These are phyloP conservation scores for Pipistrellus pygmaeus DNA, from an alignment of 2,797 vertebrate species.

Conservation along the genomic window DNA sequence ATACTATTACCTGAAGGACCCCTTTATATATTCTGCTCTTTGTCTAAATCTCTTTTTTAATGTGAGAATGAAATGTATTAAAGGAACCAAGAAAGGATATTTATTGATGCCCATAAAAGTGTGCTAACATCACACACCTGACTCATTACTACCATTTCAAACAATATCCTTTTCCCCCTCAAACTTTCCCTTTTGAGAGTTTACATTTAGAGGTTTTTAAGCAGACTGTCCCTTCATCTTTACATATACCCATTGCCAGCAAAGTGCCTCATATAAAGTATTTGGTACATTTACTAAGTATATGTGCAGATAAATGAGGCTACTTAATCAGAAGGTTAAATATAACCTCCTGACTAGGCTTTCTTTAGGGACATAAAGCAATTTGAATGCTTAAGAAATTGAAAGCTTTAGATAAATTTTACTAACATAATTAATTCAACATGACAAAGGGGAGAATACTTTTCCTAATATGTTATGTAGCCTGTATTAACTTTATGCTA, in stretches of 20 bases:
- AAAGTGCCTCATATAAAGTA: background rate
- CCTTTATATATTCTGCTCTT: background rate
- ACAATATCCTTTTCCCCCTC: background rate
- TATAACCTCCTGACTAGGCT: background rate
- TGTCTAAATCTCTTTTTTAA: background rate
- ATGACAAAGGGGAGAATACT: background rate
- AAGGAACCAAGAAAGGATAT: background rate
- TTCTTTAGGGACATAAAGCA: background rate
- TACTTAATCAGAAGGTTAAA: background rate
- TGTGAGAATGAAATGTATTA: background rate
- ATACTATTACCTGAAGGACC: background rate
- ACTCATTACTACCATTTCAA: background rate
- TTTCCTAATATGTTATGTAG: background rate
- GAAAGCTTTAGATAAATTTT: conserved; percentile 14
- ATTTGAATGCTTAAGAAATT: background rate
- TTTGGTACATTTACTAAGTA: background rate
- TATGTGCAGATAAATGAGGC: background rate
- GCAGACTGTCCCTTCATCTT: background rate
- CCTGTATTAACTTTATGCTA: background rate
- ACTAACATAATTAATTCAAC: background rate
- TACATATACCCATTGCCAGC: background rate
- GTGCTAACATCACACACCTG: background rate
- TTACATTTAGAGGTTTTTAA: background rate
- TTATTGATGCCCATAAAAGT: background rate
- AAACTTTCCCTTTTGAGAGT: background rate